A percentile compares a stretch with the other conserved stretches of the same genome.
Evolutionary conservation across 2,797 vertebrate genomes (phyloP).

Genomic region (Centropyge bicolor): DNA sequence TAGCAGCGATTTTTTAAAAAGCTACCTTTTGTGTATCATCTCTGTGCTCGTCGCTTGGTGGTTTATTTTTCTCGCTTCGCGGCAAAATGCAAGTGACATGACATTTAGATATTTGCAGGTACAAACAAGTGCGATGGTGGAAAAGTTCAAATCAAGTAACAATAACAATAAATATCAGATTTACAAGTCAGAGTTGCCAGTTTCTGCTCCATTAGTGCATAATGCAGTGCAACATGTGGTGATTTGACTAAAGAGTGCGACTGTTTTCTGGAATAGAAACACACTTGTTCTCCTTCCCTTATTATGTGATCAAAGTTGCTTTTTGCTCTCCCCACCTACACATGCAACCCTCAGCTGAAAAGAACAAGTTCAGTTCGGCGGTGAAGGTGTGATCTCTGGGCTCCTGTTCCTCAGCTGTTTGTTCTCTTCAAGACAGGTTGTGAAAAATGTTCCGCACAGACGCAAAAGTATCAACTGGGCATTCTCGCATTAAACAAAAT

Average conservation of each 20-base stretch:
- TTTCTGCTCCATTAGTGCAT: background rate
- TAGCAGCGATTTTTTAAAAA: background rate
- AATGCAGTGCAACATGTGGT: constrained; percentile 15
- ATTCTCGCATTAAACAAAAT: constrained; percentile 4
- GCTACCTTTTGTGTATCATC: background rate
- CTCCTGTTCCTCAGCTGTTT: constrained; percentile 8
- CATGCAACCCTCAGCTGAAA: constrained; percentile 27
- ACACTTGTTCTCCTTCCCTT: constrained; percentile 11
- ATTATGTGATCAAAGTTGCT: constrained; percentile 18
- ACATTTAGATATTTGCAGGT: constrained; percentile 42
- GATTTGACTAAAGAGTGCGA: constrained; percentile 5
- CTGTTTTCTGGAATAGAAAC: constrained; percentile 13
- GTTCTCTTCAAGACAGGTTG: constrained; percentile 2
- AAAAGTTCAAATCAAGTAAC: constrained; percentile 28
- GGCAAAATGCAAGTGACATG: constrained; percentile 29
- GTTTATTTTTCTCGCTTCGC: constrained; percentile 24
- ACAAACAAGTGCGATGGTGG: constrained; percentile 9
- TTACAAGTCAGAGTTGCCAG: constrained; percentile 1
- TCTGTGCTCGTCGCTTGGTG: background rate
- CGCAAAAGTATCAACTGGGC: constrained; percentile 5
- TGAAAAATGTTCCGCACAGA: constrained; percentile 23
- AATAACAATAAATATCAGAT: constrained; percentile 42
- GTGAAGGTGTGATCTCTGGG: constrained; percentile 31
- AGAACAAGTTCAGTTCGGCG: constrained; percentile 17
- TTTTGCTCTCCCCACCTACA: constrained; percentile 37